Base-by-base conservation (phyloP, 2,113 vertebrate genomes). In the Sapayoa aenigma region DNA sequence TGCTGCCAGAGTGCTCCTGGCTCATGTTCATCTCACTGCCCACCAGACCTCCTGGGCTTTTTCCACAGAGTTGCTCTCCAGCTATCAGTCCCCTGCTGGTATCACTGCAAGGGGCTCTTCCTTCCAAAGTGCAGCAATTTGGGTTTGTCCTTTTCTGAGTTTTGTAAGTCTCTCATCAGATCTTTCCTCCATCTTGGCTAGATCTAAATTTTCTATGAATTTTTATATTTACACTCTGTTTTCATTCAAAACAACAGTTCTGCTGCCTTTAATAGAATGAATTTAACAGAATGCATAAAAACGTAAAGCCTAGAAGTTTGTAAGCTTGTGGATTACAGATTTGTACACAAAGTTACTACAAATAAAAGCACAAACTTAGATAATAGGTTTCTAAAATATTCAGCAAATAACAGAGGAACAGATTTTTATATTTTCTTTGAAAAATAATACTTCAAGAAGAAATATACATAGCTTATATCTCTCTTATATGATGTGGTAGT, bases 1-100 rank as follows among this genome's bases (percentile, higher is more conserved):
- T 82, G 44, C 35, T 87, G 55, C 15, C 37, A 39, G 47, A 42
- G 28, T 3, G 2, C 63, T 71, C 23, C 56, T 53, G 66, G 47
- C 49, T 72, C 14, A 6, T 1, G 2, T 22, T 81, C 7, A 4
- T 59, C 39, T 68, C 0, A 0, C 39, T 87, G 66, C 56, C 24
- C 62, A 33, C 42, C 20, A 4, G 7, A 68, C 19, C 6, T 12
- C 9, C 58, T 41, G 56, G 35, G 23, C 39, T 42, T 79, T 72
- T 52, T 35, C 55, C 19, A 15, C 3, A 3, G 55, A 39, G n/a
- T 47, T 86, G 37, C 25, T 69, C 22, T 52, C 53, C 49, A 53
- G 53, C 18, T 44, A 12, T 53, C 31, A 12, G 14, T 60, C 28
- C 31, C n/a, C 20, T 46, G 9, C 30, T 3, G 6, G 24, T 50